Evolutionary conservation across 2,888 invertebrate species (phyloP), one percentile per base, ranked within the genome.

Genomic region (Lepidocyrtinus sp.): DNA sequence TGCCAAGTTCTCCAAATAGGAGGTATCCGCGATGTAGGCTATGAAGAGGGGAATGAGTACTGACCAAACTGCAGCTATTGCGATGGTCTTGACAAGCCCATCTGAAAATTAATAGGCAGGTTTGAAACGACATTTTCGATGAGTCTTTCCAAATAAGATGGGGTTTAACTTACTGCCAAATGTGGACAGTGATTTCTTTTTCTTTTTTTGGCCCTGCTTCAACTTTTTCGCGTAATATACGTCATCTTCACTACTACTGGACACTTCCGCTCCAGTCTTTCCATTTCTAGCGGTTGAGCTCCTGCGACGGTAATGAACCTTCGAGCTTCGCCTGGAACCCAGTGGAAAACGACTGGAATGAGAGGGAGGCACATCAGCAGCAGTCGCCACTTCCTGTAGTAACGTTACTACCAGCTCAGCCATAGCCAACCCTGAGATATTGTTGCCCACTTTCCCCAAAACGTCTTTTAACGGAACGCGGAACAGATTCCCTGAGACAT

Each of bases 21-120:
- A 27, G 19, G 36, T 36, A 7, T 65, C 65, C 36, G 27, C 65
- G 36, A 65, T 36, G 45, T 65, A 65, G 25, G 26, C 27, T 9
- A 17, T 17, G n/a, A 25, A 62, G 1, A 62, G 62, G 5, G 36
- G 36, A 12, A 36, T 12, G 12, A 36, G 12, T 5, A 36, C 12
- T 5, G 5, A 36, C 5, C 5, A 36, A 36, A 36, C 36, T 12
- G 36, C 36, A 12, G 12, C 5, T 36, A 36, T 12, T 7, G 12
- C 5, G 5, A 36, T 12, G 36, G 12, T 7, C 12, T 12, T 36
- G 5, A 5, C 36, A 36, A 36, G 36, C 12, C 36, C 36, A 36
- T 7, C 36, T 36, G 36, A 7, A n/a, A n/a, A n/a, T n/a, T n/a
- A n/a, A n/a, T n/a, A n/a, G n/a, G n/a, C n/a, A n/a, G n/a, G n/a